Evolutionary conservation across 2,113 vertebrate species (phyloP).

Genomic region (Laterallus jamaicensis): DNA sequence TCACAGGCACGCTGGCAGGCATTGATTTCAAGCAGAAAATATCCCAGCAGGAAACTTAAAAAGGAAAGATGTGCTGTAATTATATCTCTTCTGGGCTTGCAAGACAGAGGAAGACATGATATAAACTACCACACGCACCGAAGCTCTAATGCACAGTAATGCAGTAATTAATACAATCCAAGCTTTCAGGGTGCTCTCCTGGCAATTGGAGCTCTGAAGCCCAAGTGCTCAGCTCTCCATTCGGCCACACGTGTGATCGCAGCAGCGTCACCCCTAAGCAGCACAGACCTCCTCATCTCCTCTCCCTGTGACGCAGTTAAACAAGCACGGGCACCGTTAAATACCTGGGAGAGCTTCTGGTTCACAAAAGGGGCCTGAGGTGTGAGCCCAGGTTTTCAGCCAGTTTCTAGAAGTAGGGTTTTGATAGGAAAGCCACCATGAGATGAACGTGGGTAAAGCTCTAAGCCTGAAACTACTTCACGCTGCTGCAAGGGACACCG

Average conservation of each 20-base stretch:
- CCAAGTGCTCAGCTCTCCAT: not conserved
- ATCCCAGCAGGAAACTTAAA: conserved; percentile 65
- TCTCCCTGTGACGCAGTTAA: not conserved
- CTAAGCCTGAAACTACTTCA: not conserved
- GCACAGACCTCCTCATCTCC: not conserved
- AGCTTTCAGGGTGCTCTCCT: not conserved
- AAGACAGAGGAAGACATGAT: not conserved
- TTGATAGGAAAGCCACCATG: not conserved
- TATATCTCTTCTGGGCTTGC: conserved; percentile 24
- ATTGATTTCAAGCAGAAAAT: conserved; percentile 71
- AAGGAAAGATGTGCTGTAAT: conserved; percentile 68
- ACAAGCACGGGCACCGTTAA: not conserved
- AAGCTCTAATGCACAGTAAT: not conserved
- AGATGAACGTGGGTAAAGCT: not conserved
- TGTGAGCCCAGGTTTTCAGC: not conserved
- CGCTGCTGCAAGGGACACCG: accelerated
- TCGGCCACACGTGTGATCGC: accelerated
- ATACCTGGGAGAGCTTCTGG: not conserved
- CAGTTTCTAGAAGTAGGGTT: not conserved
- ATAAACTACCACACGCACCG: not conserved
- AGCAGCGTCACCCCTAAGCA: not conserved
- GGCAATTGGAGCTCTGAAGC: not conserved
- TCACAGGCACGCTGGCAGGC: conserved; percentile 55
- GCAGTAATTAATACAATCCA: conserved; percentile 20
- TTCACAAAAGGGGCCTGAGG: not conserved